Evolutionary conservation across 2,888 invertebrate genomes (phyloP), one percentile per base, ranked within the genome.

Genomic region (Drosophila robusta): DNA sequence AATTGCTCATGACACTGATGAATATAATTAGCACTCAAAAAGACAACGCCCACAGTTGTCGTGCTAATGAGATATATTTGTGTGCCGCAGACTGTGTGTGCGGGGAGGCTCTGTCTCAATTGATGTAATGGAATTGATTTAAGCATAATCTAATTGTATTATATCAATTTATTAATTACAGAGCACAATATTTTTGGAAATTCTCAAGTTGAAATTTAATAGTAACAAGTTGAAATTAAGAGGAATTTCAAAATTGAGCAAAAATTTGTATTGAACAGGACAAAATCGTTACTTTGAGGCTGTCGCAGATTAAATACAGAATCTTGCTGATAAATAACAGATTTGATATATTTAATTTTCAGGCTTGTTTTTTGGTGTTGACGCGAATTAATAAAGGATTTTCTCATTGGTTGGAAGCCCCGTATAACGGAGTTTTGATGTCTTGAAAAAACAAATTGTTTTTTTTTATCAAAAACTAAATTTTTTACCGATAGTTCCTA

Each of bases 31-130:
- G 86, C 80, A 63, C 70, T 64, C 67, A 44, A 46, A 64, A 70
- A 85, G 88, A 82, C 82, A 85, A 87, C 82, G 86, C 88, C 82
- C 79, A 77, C 60, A 81, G 66, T 78, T 85, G 65, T 47, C 70
- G 70, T 81, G 86, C 86, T 82, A 83, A 87, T 85, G 69, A 71
- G 70, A 51, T 57, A 62, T 58, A 57, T 63, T 54, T 47, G 18
- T 12, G 34, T 49, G 63, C 14, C 64, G 36, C 29, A 36, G 45
- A 34, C 50, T 46, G n/a, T 36, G 12, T 44, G n/a, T 39, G 49
- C n/a, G 16, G 47, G 29, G 41, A 0, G 7, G 38, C 8, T 22
- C 36, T 22, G 51, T 11, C 52, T 39, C 68, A 60, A 68, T 75
- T 77, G 66, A 62, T 71, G 62, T 71, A 67, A 71, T 72, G 57